Conservation (phyloP, 2,888 invertebrate species). For the Pollenia griseotomentosa region DNA sequence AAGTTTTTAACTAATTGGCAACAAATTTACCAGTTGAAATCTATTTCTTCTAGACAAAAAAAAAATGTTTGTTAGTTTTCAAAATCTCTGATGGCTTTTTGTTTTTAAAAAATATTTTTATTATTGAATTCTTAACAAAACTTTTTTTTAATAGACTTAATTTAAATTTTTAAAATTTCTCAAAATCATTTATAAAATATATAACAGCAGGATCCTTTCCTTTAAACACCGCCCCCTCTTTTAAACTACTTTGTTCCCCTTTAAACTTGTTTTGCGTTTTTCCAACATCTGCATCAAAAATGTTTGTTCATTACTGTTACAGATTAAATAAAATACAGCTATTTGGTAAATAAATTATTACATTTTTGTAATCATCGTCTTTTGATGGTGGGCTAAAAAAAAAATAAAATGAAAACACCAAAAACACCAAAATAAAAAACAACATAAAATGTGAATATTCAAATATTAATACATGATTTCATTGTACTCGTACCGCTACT, state of each 20-base stretch:
- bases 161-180: too few species aligned
- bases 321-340: conserved; percentile 63
- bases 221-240: background rate
- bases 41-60: too few species aligned
- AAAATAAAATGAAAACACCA: background rate
- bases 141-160: too few species aligned
- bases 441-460: conserved; percentile 53
- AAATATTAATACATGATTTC: conserved; percentile 50
- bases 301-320: conserved; percentile 36
- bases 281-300: conserved; percentile 1
- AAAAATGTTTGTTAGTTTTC: too few species aligned
- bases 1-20: too few species aligned
- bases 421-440: conserved; percentile 33
- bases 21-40: too few species aligned
- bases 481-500: background rate
- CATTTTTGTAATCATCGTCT: conserved; percentile 57
- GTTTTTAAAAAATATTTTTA: too few species aligned
- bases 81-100: too few species aligned
- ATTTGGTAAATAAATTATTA: conserved; percentile 67
- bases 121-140: too few species aligned
- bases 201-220: background rate
- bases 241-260: background rate
- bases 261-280: background rate
- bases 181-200: too few species aligned
- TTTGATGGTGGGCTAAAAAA: conserved; percentile 11